Evolutionary conservation across 1,140 invertebrate genomes (phyloP).

Genomic region (Mycetomoellerius zeteki): DNA sequence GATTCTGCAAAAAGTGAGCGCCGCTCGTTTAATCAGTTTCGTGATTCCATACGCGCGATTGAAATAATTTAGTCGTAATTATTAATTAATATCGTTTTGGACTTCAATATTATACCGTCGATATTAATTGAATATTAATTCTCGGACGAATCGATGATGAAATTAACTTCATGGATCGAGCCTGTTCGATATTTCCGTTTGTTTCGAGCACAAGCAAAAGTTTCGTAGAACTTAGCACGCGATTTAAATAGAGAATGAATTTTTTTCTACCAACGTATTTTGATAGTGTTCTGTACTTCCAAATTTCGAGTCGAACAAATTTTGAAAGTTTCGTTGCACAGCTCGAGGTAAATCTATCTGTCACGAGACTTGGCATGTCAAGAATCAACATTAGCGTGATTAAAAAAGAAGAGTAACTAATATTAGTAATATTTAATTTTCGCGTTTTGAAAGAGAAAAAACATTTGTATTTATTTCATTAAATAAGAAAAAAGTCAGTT

Average conservation of each 20-base stretch:
- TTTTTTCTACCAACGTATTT: background rate
- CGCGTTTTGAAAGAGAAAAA: background rate
- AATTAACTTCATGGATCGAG: background rate
- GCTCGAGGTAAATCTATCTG: background rate
- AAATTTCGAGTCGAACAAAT: background rate
- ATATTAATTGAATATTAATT: slow-evolving; percentile 16
- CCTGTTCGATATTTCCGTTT: slow-evolving; percentile 5
- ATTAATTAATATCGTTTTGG: background rate
- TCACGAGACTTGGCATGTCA: background rate
- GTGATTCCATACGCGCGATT: background rate
- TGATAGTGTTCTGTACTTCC: background rate
- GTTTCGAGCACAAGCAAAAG: background rate
- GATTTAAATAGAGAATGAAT: slow-evolving; percentile 2
- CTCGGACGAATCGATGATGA: background rate
- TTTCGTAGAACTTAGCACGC: background rate
- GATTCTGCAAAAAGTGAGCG: background rate
- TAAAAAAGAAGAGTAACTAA: background rate
- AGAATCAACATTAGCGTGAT: background rate
- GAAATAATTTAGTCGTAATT: slow-evolving; percentile 21
- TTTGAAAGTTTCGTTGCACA: background rate
- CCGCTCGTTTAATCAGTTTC: background rate
- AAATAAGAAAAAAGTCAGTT: background rate
- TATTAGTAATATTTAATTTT: background rate
- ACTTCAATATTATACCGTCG: background rate
- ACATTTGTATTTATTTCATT: background rate